Base-by-base conservation (phyloP, 2,888 invertebrate species). In the Leucoma salicis region DNA sequence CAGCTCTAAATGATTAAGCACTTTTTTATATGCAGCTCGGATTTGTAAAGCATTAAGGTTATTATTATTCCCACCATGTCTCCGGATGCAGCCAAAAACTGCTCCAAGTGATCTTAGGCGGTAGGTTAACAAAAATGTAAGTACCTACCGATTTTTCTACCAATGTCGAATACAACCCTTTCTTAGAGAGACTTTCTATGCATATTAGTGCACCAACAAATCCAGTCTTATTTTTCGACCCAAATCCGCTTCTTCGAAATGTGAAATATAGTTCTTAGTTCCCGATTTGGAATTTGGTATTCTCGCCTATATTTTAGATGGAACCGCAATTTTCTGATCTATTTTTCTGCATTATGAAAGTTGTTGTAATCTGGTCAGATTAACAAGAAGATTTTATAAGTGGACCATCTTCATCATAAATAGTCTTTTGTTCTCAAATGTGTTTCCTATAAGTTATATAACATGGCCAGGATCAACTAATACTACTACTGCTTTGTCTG, bases 101-200 rank as follows among this genome's bases (percentile, higher is more conserved):
- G 34, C 27, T 52, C 53, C 0, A 49, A 8, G 11, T 57, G 52
- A 16, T 52, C 53, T 25, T 54, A 49, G 21, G 41, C 46, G 5
- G 53, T 11, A 7, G 42, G 37, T 14, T 56, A 49, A 38, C 43
- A 8, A 49, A 39, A 6, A 53, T 44, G 14, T 45, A 49, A 12
- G 2, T 12, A 2, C 6, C 7, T 2, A 12, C 2, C 7, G 6
- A 2, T 12, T 28, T 28, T 28, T 28, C 28, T 2, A 12, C 12
- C 1, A 28, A 11, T 28, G n/a, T 7, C 2, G 6, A 12, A 28
- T 43, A 52, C 12, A 46, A 12, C n/a, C 33, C 25, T 24, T 48
- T 39, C n/a, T 46, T 15, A 1, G 32, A 40, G n/a, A n/a, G n/a
- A n/a, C n/a, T n/a, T 24, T 48, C 41, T 6, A 52, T 46, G 12